Evolutionary conservation across 2,113 vertebrate species (phyloP), one percentile per base, ranked within the genome.

Genomic region (Sapayoa aenigma): DNA sequence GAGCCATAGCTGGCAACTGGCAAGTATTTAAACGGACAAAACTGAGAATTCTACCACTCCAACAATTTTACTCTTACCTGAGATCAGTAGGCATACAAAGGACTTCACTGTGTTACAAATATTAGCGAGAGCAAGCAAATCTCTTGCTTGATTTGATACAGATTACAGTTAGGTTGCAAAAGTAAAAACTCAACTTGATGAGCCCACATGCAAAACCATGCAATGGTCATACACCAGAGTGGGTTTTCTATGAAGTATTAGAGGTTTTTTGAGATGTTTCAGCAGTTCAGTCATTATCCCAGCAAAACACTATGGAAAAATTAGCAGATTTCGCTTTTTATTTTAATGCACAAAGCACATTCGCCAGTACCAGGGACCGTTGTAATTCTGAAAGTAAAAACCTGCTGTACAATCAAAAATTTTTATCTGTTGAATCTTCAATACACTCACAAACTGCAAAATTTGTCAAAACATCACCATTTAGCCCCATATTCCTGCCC

Each of bases 261-360:
- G 83, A 96, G 89, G 93, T 52, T 95, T 96, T 97, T 92, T 84
- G n/a, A 95, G 93, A 89, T 95, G 76, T 67, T 94, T 93, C 52
- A 86, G 88, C 66, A 91, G 73, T 96, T 97, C 74, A 84, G 88
- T 96, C 90, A 89, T 97, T 91, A 97, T 77, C 82, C 75, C 44
- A 91, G 87, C 74, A 96, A 95, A 92, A 93, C 53, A 93, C 59
- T 66, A 75, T 72, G 78, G 89, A 95, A 97, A 96, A 95, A 96
- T 90, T 49, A 95, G 41, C 89, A 95, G 83, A 94, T 89, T 78
- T 65, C 30, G 30, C 53, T 65, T 55, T 91, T 94, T 96, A 50
- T 55, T 83, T 73, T 33, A 69, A 31, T 42, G 41, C 44, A 84
- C 65, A 58, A 96, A 95, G 84, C 14, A 58, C 31, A 63, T 69